Evolutionary conservation across 2,113 vertebrate genomes (phyloP), one percentile per base, ranked within the genome.

Genomic region (Seriola rivoliana): DNA sequence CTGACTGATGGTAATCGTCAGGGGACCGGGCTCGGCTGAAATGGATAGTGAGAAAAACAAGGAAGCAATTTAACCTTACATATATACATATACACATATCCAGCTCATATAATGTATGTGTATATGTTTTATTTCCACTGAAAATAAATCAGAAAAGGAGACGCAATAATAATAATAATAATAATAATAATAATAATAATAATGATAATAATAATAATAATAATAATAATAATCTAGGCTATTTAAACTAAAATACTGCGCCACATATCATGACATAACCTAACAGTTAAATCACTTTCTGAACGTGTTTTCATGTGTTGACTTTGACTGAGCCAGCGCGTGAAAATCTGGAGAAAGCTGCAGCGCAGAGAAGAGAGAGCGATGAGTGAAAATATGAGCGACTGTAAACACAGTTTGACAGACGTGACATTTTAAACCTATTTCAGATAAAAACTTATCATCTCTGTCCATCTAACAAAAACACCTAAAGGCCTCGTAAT

Each of bases 1-100:
- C 80, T 89, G 89, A 91, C 86, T 88, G 89, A 84, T 88, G 86
- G 70, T 73, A 78, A 90, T 89, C 83, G 63, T 70, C 88, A 75
- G 40, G 87, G 88, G 91, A 92, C 82, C 74, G 36, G 50, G 52
- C 55, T 67, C 34, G 72, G 8, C 38, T 83, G 77, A 86, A 85
- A 88, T 84, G 67, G 89, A 88, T 82, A 86, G 87, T 52, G 84
- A 87, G 74, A 66, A 78, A 85, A 88, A 87, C 63, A 88, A 79
- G 65, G 59, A 57, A 40, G 77, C 3, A 44, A 89, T 90, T 89
- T 92, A 78, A 72, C 42, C 78, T 57, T 69, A 60, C 25, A 62
- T 13, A 54, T 2, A 13, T 32, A 57, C 21, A 38, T 38, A 38
- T 38, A 38, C 8, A 38, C 38, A 38, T 29, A 29, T 29, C 29